Evolutionary conservation across 2,113 vertebrate genomes (phyloP).

Genomic region (Tragulus kanchil): DNA sequence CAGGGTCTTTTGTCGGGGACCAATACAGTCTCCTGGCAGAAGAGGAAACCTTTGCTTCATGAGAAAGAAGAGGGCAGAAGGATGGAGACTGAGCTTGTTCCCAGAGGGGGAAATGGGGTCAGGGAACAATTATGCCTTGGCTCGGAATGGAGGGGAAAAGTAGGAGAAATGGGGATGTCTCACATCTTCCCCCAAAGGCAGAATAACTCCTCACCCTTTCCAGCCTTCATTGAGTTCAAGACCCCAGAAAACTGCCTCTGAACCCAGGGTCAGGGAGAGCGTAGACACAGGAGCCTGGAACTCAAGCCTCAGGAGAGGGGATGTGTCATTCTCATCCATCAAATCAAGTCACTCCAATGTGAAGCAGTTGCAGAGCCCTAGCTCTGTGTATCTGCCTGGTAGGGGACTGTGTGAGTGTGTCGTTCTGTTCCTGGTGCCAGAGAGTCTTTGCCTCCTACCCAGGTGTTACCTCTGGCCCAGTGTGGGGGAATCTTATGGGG

Average conservation of each 20-base stretch:
- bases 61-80: neutral
- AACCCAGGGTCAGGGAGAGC: neutral
- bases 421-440: neutral
- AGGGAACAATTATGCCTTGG: too few relatives aligned
- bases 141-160: neutral
- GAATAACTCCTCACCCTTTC: neutral
- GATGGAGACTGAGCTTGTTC: neutral
- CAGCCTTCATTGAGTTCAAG: neutral
- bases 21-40: neutral
- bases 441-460: neutral
- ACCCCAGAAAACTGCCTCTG: accelerated
- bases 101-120: neutral
- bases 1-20: neutral
- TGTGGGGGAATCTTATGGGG: neutral
- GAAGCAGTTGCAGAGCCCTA: conserved; percentile 75
- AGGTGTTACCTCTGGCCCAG: neutral
- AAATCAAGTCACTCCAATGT: conserved; percentile 66
- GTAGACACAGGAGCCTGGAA: neutral
- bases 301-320: neutral
- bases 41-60: neutral
- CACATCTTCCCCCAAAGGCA: neutral
- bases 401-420: accelerated
- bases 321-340: conserved; percentile 64
- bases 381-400: conserved; percentile 50
- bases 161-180: neutral